Percentiles rank a stretch among this genome's conserved stretches.
Evolutionary conservation across 2,888 invertebrate species (phyloP).

Genomic region (Rotaria macrura): DNA sequence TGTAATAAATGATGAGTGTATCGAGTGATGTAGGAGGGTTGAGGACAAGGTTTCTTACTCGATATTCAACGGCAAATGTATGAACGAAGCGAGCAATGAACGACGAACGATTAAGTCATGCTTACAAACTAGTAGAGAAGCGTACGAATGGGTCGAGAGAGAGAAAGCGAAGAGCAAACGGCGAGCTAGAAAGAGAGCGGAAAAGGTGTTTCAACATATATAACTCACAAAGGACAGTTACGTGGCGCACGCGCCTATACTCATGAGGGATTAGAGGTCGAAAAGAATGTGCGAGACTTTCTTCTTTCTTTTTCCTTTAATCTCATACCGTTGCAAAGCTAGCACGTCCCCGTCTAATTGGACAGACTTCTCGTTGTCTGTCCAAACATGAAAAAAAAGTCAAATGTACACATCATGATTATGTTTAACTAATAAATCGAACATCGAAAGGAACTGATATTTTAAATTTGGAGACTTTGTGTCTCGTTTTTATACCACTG

Average conservation of each 20-base stretch:
- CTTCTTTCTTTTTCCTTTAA: neutral
- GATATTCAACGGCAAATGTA: neutral
- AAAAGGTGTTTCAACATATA: slow-evolving; percentile 12
- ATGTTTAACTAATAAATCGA: neutral
- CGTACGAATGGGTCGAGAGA: neutral
- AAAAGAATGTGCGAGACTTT: neutral
- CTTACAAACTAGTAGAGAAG: neutral
- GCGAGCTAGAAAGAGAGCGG: neutral
- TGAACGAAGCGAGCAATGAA: neutral
- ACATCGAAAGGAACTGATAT: neutral
- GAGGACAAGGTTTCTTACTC: neutral
- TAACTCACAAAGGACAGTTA: neutral
- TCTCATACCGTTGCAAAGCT: neutral
- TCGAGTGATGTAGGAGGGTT: neutral
- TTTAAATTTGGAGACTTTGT: neutral
- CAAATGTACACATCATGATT: neutral
- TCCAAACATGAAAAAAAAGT: neutral
- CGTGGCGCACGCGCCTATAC: neutral
- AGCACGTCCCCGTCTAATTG: neutral
- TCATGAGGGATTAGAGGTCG: neutral
- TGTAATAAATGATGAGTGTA: neutral
- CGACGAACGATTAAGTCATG: slow-evolving; percentile 1
- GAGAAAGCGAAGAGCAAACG: neutral
- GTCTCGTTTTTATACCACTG: neutral
- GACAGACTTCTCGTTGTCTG: neutral